These are phyloP conservation scores for Zingel zingel DNA, from an alignment of 2,113 vertebrate species.

Conservation along the genomic window DNA sequence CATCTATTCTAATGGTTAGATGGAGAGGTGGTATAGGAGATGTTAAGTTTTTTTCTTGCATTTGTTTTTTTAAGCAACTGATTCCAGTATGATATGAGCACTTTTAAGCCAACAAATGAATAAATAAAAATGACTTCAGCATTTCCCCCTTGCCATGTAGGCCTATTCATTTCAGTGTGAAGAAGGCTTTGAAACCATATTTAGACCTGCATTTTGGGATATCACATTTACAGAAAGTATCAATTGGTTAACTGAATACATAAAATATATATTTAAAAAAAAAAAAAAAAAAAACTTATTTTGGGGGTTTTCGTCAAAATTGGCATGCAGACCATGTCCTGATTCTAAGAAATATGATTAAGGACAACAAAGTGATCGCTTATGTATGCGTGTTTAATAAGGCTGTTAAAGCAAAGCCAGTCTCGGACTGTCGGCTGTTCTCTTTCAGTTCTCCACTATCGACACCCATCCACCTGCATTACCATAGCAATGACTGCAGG, in stretches of 20 bases:
- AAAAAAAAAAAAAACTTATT: background rate
- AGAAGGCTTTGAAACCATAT: background rate
- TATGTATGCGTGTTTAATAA: background rate
- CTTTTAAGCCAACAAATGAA: background rate
- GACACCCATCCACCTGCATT: constrained; percentile 59
- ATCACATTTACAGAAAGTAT: background rate
- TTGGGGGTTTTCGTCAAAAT: background rate
- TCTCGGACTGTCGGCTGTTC: background rate
- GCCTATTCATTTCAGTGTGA: background rate
- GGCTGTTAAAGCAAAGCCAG: background rate
- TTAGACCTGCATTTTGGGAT: background rate
- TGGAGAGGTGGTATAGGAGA: background rate
- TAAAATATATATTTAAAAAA: background rate
- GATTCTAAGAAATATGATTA: too few species aligned
- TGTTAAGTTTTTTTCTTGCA: background rate
- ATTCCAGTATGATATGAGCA: background rate
- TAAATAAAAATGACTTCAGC: background rate
- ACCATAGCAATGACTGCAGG: constrained; percentile 67
- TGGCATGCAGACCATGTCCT: too few species aligned
- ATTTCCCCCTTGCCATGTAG: too few species aligned
- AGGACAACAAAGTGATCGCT: too few species aligned
- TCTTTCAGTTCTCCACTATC: background rate
- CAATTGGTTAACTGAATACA: background rate
- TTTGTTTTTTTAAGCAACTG: background rate
- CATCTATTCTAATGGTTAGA: background rate